Evolutionary conservation across 2,113 vertebrate genomes (phyloP).

Genomic region (Sphaerodactylus townsendi): DNA sequence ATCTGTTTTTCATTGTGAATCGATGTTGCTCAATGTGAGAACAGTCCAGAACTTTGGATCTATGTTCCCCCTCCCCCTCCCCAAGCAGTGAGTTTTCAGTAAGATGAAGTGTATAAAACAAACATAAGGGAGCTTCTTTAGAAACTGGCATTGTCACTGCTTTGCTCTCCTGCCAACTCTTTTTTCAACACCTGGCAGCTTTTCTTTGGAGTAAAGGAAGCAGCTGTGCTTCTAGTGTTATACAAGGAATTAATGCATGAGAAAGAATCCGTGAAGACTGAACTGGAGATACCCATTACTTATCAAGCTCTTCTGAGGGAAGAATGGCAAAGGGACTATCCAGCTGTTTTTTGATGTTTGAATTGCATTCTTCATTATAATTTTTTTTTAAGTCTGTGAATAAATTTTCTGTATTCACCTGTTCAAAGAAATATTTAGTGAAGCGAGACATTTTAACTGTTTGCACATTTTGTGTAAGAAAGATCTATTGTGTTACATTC

Average conservation of each 20-base stretch:
- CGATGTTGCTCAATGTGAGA: background rate
- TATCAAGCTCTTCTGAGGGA: background rate
- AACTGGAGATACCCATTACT: background rate
- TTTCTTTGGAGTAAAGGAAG: conserved; percentile 7
- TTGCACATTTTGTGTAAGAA: background rate
- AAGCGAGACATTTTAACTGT: background rate
- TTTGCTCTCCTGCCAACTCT: conserved; percentile 11
- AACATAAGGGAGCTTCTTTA: conserved; percentile 2
- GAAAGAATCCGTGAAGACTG: conserved; percentile 5
- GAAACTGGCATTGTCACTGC: conserved; percentile 1
- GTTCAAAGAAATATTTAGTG: background rate
- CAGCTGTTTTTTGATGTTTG: conserved; percentile 29
- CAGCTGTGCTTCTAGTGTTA: conserved; percentile 26
- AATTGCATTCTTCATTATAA: conserved; percentile 23
- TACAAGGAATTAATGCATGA: conserved; percentile 6
- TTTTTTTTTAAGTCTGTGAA: conserved; percentile 11
- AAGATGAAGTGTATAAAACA: background rate
- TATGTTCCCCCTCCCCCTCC: background rate
- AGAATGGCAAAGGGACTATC: background rate
- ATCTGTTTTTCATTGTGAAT: background rate
- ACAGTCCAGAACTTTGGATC: background rate
- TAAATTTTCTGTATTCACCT: conserved; percentile 1
- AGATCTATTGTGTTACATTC: background rate
- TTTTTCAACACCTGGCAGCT: conserved; percentile 24
- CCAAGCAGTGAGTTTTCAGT: background rate